A percentile compares a stretch with the other conserved stretches of the same genome.
phyloP scores from a whole-genome alignment of 1,140 invertebrate genomes.

The Pachypsylla venusta region DNA sequence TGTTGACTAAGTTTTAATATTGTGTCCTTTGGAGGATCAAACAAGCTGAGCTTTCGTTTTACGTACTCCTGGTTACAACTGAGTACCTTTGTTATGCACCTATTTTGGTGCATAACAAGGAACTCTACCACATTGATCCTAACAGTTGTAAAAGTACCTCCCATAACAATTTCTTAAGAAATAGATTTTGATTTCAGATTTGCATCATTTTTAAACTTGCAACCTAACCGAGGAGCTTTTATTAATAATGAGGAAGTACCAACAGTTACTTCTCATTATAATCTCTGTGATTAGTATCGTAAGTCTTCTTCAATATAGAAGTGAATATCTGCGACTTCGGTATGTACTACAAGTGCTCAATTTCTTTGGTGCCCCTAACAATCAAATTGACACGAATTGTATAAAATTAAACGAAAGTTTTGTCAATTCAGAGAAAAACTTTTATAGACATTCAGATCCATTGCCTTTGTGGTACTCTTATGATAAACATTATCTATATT shows the following conservation, averaged over 20 bases:
- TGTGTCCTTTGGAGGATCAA: no score
- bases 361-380: constrained; percentile 48
- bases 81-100: no score
- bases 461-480: constrained; percentile 36
- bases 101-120: no score
- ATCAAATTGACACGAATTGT: constrained; percentile 19
- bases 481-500: constrained; percentile 35
- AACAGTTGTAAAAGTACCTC: no score
- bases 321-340: constrained; percentile 55
- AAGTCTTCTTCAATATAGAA: constrained; percentile 54
- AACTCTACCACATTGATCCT: no score
- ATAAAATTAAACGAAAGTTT: constrained; percentile 27
- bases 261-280: constrained; percentile 48
- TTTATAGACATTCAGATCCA: constrained; percentile 28
- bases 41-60: no score
- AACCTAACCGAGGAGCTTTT: no score
- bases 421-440: constrained; percentile 24
- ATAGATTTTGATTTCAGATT: no score
- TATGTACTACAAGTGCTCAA: constrained; percentile 61
- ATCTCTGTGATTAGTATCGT: constrained; percentile 46
- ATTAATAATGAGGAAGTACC: constrained; percentile 57
- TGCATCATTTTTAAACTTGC: no score
- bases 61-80: no score
- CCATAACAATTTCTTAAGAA: no score
- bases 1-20: no score